Conservation (phyloP, 2,113 vertebrate species). For the Daphoenositta chrysoptera region DNA sequence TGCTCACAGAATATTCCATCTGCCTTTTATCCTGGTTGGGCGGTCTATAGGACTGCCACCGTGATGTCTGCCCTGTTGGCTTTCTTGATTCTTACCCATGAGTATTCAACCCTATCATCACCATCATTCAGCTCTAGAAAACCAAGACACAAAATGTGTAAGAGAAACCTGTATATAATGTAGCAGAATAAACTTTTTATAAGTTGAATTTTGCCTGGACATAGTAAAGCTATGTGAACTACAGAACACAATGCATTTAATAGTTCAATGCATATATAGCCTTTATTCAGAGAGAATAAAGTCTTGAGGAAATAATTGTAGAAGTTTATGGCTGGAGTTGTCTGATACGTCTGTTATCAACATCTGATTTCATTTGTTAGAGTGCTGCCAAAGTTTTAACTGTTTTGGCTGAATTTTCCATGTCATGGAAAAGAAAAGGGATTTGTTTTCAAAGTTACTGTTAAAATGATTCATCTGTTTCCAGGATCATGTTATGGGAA, state of each 20-base stretch:
- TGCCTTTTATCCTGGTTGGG: neutral
- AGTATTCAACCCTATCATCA: neutral
- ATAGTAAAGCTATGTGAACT: neutral
- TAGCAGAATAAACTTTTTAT: neutral
- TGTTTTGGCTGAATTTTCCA: conserved; percentile 13
- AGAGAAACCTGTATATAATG: neutral
- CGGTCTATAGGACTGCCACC: neutral
- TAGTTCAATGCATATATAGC: neutral
- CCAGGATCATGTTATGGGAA: conserved; percentile 31
- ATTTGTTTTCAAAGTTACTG: conserved; percentile 10
- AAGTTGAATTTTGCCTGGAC: neutral
- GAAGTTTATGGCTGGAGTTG: neutral
- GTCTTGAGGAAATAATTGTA: neutral
- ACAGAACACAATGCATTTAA: neutral
- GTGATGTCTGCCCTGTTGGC: neutral
- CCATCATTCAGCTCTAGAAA: neutral
- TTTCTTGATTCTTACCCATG: neutral
- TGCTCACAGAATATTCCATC: neutral
- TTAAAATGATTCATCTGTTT: conserved; percentile 11
- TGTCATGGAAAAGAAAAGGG: neutral
- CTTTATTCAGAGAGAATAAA: neutral
- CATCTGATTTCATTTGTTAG: neutral
- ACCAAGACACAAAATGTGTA: neutral
- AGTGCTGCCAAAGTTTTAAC: neutral
- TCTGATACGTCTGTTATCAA: neutral